Base-by-base conservation (phyloP, 1,140 invertebrate species). In the Hylyphantes graminicola region DNA sequence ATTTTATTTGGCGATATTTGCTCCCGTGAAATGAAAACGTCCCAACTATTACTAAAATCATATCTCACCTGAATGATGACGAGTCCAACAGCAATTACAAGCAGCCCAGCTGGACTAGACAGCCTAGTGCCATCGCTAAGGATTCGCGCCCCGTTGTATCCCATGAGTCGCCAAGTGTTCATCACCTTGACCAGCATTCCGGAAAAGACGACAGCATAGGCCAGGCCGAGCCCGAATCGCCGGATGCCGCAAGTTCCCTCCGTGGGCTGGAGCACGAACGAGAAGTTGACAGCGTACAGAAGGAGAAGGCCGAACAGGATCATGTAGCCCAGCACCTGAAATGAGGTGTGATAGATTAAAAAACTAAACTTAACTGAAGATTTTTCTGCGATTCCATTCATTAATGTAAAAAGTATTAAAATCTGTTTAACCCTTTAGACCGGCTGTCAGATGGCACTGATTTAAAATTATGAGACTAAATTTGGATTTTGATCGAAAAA, bases 121-220 rank as follows among this genome's bases (percentile, higher is more conserved):
- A 85, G 59, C 12, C 80, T 86, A 61, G 89, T 89, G 67, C 88
- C 88, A 84, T 90, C 90, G 79, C 88, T 88, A 21, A 88, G 87
- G 13, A 87, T 86, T 65, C 87, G 87, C n/a, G 87, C 85, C 9
- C 89, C 88, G 50, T 88, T 88, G 68, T 90, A 88, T 12, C 87
- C 84, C 73, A 88, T 88, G 0, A 88, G 86, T 21, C 90, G 85
- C 89, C 90, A 91, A 50, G 87, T 89, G 82, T 90, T 90, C 17
- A 91, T 88, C 9, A 91, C 89, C 81, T 92, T 92, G 0, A 92
- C 89, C 64, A 92, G 88, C 85, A 92, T 88, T 4, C 89, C 89
- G 17, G 89, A 88, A 79, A 91, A 91, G 10, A 89, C 88, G 35
- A 91, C 87, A 12, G 90, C 88, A 86, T 92, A 92, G 6, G 89